Conservation (phyloP, 2,888 invertebrate genomes). For the Baccha elongata region DNA sequence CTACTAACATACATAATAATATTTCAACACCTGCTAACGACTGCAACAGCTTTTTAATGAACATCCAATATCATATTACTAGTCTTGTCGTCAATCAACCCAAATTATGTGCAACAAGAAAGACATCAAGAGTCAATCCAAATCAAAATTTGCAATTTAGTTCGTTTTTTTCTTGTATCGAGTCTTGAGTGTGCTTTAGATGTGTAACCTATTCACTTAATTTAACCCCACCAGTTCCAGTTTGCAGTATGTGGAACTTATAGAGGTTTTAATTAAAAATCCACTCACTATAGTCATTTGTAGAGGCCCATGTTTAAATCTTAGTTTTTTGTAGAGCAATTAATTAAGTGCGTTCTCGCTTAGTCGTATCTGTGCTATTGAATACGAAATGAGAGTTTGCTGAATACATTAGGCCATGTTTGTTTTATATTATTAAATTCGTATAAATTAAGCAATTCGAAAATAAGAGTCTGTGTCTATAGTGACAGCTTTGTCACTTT, state of each 20-base stretch:
- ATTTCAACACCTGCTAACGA: constrained; percentile 40
- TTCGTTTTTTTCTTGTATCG: constrained; percentile 1
- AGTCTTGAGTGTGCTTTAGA: not conserved
- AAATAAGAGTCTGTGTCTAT: constrained; percentile 21
- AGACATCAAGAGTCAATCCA: constrained; percentile 56
- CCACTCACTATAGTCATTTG: constrained; percentile 54
- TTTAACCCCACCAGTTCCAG: not conserved
- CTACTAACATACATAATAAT: constrained; percentile 16
- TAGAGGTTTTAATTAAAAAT: constrained; percentile 56
- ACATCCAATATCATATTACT: constrained; percentile 46
- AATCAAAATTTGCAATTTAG: constrained; percentile 53
- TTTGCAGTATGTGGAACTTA: constrained; percentile 43
- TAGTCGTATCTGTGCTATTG: constrained; percentile 31
- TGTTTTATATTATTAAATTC: not conserved
- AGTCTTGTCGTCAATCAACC: constrained; percentile 56
- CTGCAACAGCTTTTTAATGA: constrained; percentile 31
- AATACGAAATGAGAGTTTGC: constrained; percentile 45
- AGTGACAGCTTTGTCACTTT: constrained; percentile 52
- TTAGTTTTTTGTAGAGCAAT: constrained; percentile 68
- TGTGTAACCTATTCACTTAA: constrained; percentile 26
- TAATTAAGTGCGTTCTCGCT: constrained; percentile 64
- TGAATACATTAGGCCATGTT: constrained; percentile 31
- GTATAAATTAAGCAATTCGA: constrained; percentile 34
- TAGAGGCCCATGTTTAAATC: constrained; percentile 46
- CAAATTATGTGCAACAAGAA: constrained; percentile 53